A percentile compares a stretch with the other conserved stretches of the same genome.
phyloP scores from a whole-genome alignment of 2,888 invertebrate species.

The Sarcophaga rosellei region DNA sequence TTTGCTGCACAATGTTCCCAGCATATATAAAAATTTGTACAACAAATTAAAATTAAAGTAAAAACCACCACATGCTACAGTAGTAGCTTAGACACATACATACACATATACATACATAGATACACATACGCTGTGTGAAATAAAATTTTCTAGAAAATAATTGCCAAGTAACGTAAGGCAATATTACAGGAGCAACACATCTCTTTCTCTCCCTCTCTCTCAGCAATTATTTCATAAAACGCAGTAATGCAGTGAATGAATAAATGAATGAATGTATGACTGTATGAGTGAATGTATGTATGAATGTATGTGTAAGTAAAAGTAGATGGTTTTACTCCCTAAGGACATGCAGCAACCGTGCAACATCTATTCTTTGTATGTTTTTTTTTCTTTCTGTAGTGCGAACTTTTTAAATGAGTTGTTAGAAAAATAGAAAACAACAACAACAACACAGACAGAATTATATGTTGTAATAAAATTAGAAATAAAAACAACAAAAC shows the following conservation, averaged over 20 bases:
- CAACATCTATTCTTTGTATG: conserved; percentile 40
- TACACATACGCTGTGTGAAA: conserved; percentile 24
- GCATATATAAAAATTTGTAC: conserved; percentile 62
- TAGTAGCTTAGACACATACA: not conserved
- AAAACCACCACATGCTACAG: conserved; percentile 44
- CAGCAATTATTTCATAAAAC: conserved; percentile 44
- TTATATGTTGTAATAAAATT: too few species aligned
- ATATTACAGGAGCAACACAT: conserved; percentile 28
- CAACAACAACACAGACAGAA: not conserved
- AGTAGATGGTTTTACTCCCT: conserved; percentile 59
- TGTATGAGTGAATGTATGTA: conserved; percentile 1
- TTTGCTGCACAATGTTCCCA: conserved; percentile 11
- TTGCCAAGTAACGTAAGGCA: conserved; percentile 57
- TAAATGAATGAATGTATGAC: not conserved
- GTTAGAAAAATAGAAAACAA: conserved; percentile 45
- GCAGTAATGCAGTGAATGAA: conserved; percentile 53
- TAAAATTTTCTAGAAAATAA: conserved; percentile 57
- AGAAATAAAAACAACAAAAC: not conserved
- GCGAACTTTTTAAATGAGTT: conserved; percentile 53
- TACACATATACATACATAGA: not conserved
- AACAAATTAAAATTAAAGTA: conserved; percentile 64
- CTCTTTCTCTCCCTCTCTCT: not conserved
- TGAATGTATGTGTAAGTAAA: conserved; percentile 7
- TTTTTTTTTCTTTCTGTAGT: conserved; percentile 19
- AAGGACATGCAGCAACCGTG: conserved; percentile 56